A percentile compares a stretch with the other conserved stretches of the same genome.
These are phyloP conservation scores for Mustela lutreola DNA, from an alignment of 2,113 vertebrate species.

Conservation along the genomic window DNA sequence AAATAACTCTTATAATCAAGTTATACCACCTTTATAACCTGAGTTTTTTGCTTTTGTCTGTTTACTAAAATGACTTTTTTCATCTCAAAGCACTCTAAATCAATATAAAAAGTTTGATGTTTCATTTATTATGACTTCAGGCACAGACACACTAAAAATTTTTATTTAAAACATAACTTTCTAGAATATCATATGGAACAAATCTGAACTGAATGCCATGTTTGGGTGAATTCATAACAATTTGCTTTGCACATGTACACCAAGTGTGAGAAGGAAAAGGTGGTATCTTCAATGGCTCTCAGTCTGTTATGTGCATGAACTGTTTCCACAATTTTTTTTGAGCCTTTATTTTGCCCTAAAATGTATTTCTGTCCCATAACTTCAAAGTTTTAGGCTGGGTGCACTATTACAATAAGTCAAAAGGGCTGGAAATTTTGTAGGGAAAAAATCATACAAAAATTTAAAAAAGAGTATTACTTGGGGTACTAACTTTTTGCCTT, in stretches of 20 bases:
- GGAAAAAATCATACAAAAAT: background rate
- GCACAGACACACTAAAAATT: background rate
- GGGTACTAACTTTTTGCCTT: background rate
- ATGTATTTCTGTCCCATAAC: background rate
- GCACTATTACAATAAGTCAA: background rate
- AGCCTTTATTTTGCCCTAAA: constrained; percentile 7
- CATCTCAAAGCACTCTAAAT: constrained; percentile 20
- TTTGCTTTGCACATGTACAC: background rate
- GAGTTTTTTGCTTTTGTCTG: background rate
- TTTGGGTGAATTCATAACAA: constrained; percentile 21
- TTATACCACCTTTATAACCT: background rate
- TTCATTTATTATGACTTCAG: constrained; percentile 28
- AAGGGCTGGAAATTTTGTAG: background rate
- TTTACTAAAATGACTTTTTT: constrained; percentile 32
- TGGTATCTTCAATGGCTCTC: background rate
- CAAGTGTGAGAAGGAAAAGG: background rate
- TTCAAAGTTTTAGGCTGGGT: constrained; percentile 24
- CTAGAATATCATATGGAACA: constrained; percentile 39
- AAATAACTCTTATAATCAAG: background rate
- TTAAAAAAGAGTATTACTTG: constrained; percentile 36
- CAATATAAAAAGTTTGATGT: background rate
- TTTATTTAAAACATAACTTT: constrained; percentile 15
- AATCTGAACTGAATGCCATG: background rate
- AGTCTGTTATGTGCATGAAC: background rate
- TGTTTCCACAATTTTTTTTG: background rate